Evolutionary conservation across 2,888 invertebrate species (phyloP), one percentile per base, ranked within the genome.

Genomic region (Tryphoninae sp.): DNA sequence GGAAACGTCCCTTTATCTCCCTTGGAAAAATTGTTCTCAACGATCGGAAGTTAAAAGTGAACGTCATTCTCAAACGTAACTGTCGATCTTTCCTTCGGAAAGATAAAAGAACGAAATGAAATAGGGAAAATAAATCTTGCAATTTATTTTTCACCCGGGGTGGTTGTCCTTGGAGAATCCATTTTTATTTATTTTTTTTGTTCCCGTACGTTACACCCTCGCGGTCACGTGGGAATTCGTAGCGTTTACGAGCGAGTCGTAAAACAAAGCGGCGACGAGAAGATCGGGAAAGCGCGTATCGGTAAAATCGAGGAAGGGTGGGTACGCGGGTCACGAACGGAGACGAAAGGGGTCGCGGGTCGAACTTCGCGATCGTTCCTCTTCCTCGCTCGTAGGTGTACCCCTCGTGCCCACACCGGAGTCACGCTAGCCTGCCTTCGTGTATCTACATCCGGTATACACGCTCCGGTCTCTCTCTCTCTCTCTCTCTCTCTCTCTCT

Each of bases 371-470:
- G 40, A 65, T 58, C 40, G 67, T 67, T 74, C 33, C 71, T 76
- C 78, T 62, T 62, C 33, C 19, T 19, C 71, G 61, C 59, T n/a
- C 9, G 7, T 11, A 33, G 33, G 33, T 33, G 23, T 65, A 68
- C 49, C 53, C 49, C 53, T 62, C 82, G 55, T 75, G 64, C 84
- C 83, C 85, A 84, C 84, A 90, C 91, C 91, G 91, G 91, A 91
- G 89, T 90, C 90, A 91, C 90, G 91, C 88, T 90, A 90, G 87
- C 88, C 86, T 89, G 91, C 62, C 72, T 76, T 76, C 58, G 78
- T 77, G 58, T 71, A 83, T 79, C 82, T 82, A 82, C 83, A 84
- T 84, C 84, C 85, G 85, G 85, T 82, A 68, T 78, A 78, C 71
- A 71, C 72, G 75, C 69, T 77, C 69, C 2, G 33, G 16, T 9